Evolutionary conservation across 2,888 invertebrate species (phyloP), one percentile per base, ranked within the genome.

Genomic region (Cremastinae sp.): DNA sequence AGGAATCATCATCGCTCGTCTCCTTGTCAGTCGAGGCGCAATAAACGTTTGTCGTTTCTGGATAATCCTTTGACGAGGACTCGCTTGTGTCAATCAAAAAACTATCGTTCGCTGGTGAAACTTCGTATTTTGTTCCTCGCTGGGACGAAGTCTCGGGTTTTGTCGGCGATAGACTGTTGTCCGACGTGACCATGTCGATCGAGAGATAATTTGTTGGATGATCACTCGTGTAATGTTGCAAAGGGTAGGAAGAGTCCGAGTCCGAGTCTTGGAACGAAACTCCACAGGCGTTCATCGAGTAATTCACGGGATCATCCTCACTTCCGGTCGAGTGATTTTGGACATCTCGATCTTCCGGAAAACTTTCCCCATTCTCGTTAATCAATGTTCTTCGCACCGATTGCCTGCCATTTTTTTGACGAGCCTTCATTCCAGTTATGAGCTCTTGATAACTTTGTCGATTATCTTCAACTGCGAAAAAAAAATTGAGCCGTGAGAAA

Each of bases 391-490:
- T 78, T 7, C 78, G 69, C 3, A 68, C 78, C 0, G 79, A 18
- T 0, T 71, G 61, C 41, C 79, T 80, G 20, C 53, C 62, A 10
- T 68, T 7, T 71, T 73, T 75, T 45, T 82, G 80, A 2, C 88
- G 83, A 12, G 77, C 78, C 79, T 83, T 88, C 49, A 90, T 85
- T 16, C 83, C 78, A 41, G 85, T 80, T 18, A 91, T 89, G 49
- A 91, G 79, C 68, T 81, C 84, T 8, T 87, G 80, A 64, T 88
- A 91, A 54, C 85, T 88, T 5, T 80, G 81, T 78, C 89, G 88
- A 69, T 91, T 86, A 10, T 83, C 78, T 72, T 87, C 80, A 74
- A 89, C 90, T 90, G 78, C 10, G 81, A 49, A 49, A 18, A 14
- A 45, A 41, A 76, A 74, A 72, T 77, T 20, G 47, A 64, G 34